Percentiles rank a stretch among this genome's conserved stretches.
phyloP scores from a whole-genome alignment of 2,797 vertebrate species.

The Hippocampus kuda region DNA sequence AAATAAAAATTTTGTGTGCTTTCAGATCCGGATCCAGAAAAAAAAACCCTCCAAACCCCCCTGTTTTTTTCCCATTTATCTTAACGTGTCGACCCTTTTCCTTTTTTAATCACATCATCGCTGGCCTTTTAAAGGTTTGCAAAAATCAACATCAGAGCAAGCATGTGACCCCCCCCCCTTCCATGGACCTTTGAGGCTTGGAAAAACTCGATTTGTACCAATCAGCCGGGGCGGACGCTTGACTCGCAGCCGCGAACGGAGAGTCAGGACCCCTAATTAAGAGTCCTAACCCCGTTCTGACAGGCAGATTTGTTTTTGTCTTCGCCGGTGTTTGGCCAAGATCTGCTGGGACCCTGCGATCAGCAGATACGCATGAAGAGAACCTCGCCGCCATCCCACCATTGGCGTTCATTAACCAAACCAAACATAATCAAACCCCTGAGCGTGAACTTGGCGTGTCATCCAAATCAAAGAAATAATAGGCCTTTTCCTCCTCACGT shows the following conservation, averaged over 20 bases:
- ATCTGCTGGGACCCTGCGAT: slow-evolving; percentile 70
- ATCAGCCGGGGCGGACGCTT: slow-evolving; percentile 60
- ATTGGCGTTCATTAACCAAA: slow-evolving; percentile 81
- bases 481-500: slow-evolving; percentile 50
- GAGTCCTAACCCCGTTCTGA: slow-evolving; percentile 67
- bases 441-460: slow-evolving; percentile 39
- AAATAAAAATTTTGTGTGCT: too few relatives aligned
- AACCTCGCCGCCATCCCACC: slow-evolving; percentile 59
- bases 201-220: slow-evolving; percentile 66
- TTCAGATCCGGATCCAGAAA: too few relatives aligned
- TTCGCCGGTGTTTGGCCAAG: slow-evolving; percentile 70
- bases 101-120: neutral
- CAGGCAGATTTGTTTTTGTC: slow-evolving; percentile 74
- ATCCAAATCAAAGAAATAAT: slow-evolving; percentile 66
- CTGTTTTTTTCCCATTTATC: too few relatives aligned
- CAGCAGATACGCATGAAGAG: slow-evolving; percentile 66
- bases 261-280: slow-evolving; percentile 64
- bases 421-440: slow-evolving; percentile 72
- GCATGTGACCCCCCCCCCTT: slow-evolving; percentile 55
- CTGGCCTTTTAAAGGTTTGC: slow-evolving; percentile 66
- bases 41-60: too few relatives aligned
- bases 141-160: slow-evolving; percentile 62
- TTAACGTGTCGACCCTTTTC: too few relatives aligned
- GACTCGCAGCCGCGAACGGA: slow-evolving; percentile 64
- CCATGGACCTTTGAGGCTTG: slow-evolving; percentile 60